phyloP scores from a whole-genome alignment of 1,140 invertebrate species.

The Myzus persicae region DNA sequence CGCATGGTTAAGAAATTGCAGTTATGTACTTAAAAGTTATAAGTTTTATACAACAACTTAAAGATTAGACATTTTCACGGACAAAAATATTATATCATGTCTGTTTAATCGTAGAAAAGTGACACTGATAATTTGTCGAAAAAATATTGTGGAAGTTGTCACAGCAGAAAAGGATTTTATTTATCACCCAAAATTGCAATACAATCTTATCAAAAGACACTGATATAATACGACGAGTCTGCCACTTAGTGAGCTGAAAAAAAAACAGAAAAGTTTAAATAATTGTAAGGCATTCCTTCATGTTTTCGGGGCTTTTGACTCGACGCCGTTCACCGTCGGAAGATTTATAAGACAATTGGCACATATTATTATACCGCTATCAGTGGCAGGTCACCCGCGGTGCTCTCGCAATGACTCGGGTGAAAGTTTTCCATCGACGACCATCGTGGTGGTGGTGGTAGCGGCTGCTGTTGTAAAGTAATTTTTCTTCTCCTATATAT shows the following conservation, averaged over 20 bases:
- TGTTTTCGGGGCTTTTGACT: background rate
- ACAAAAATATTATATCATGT: background rate
- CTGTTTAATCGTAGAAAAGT: background rate
- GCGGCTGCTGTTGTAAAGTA: background rate
- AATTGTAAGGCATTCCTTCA: background rate
- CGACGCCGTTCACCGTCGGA: background rate
- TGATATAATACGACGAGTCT: background rate
- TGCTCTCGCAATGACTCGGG: background rate
- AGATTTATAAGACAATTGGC: background rate
- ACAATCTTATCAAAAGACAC: background rate
- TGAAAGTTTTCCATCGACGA: constrained; percentile 10
- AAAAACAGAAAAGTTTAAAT: background rate
- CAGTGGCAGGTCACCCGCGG: background rate
- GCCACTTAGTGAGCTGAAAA: background rate
- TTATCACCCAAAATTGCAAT: background rate
- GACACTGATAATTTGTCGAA: background rate
- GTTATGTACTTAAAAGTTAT: background rate
- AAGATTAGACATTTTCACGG: background rate
- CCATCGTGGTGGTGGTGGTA: background rate
- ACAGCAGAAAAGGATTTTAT: background rate
- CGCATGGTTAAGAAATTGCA: background rate
- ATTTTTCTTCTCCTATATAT: constrained; percentile 5
- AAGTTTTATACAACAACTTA: background rate
- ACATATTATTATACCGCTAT: constrained; percentile 9
- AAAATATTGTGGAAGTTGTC: background rate